These are phyloP conservation scores for Mystacornis crossleyi DNA, from an alignment of 2,113 vertebrate species.

Conservation along the genomic window DNA sequence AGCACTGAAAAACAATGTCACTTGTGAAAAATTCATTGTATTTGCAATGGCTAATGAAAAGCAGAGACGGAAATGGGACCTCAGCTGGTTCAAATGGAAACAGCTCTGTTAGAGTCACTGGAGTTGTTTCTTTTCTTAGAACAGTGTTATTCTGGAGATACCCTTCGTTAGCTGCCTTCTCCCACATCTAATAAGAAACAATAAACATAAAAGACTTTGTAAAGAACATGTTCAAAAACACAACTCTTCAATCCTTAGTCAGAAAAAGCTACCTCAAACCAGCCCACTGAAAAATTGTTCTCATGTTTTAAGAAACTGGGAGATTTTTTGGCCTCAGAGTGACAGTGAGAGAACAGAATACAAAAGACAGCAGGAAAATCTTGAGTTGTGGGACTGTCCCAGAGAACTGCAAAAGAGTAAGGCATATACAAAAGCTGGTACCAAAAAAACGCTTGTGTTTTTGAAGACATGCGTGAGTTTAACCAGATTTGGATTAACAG, in stretches of 20 bases:
- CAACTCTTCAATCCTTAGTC: not conserved
- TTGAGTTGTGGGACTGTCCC: not conserved
- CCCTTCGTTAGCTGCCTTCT: not conserved
- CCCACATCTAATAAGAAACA: not conserved
- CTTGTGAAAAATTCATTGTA: not conserved
- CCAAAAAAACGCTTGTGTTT: not conserved
- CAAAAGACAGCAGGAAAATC: not conserved
- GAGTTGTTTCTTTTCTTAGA: not conserved
- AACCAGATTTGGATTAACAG: not conserved
- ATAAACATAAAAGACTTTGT: not conserved
- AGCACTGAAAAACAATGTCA: not conserved
- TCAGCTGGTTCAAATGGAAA: slow-evolving; percentile 4
- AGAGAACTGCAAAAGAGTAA: not conserved
- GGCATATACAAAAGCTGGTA: not conserved
- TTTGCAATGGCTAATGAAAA: not conserved
- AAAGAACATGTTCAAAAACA: not conserved
- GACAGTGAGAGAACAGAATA: not conserved
- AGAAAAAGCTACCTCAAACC: not conserved
- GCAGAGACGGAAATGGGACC: not conserved
- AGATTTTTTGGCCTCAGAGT: not conserved
- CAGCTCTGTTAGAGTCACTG: not conserved
- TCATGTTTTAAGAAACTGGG: not conserved
- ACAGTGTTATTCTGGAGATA: not conserved
- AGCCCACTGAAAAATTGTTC: not conserved
- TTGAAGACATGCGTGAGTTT: not conserved